Evolutionary conservation across 2,113 vertebrate species (phyloP).

Genomic region (Indicator indicator): DNA sequence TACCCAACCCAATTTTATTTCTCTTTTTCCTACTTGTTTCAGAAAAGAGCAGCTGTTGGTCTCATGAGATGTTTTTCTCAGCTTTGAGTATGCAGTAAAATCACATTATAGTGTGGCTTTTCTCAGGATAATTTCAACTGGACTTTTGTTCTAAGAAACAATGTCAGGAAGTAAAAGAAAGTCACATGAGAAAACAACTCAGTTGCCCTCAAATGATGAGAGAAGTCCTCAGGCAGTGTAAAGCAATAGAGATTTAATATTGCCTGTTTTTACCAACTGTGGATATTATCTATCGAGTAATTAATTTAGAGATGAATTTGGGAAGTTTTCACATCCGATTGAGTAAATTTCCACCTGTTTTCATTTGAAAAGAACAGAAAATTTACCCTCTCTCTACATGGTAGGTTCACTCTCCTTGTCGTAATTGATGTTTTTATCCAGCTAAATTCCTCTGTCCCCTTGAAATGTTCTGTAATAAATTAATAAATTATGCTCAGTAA

Average conservation of each 20-base stretch:
- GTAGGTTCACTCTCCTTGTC: background rate
- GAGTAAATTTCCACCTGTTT: constrained; percentile 20
- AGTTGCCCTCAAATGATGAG: background rate
- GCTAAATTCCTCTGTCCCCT: constrained; percentile 53
- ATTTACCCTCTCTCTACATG: background rate
- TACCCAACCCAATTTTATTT: background rate
- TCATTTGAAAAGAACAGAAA: constrained; percentile 45
- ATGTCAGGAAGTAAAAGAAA: background rate
- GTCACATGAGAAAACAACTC: background rate
- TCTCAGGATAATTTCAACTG: background rate
- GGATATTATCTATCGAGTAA: background rate
- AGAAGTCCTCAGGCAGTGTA: background rate
- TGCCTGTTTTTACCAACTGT: background rate
- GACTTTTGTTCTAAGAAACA: background rate
- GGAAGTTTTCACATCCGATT: background rate
- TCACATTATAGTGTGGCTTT: background rate
- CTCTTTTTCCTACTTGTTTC: background rate
- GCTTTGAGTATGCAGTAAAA: background rate
- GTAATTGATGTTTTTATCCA: constrained; percentile 38
- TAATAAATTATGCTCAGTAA: constrained; percentile 75
- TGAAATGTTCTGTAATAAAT: constrained; percentile 67
- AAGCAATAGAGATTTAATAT: background rate
- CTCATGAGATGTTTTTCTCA: background rate
- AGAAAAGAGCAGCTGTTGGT: background rate
- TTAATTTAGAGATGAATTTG: background rate